phyloP scores from a whole-genome alignment of 2,797 vertebrate genomes.

The Hippoglossus hippoglossus region DNA sequence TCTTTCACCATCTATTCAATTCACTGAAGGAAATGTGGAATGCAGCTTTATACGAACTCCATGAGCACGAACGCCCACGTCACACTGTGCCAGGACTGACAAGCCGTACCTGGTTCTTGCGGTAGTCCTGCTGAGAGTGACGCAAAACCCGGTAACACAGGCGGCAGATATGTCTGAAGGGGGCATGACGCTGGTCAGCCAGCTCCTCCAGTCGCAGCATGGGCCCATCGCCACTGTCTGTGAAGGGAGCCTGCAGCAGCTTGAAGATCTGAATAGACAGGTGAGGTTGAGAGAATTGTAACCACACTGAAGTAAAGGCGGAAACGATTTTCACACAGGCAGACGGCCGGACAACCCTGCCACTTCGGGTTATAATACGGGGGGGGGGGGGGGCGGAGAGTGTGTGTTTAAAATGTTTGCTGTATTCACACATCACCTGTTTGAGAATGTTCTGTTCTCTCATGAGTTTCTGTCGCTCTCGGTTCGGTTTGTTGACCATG shows the following conservation, averaged over 20 bases:
- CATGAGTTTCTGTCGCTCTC: conserved; percentile 98
- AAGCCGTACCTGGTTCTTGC: conserved; percentile 94
- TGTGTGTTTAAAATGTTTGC: background rate
- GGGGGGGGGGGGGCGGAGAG: background rate
- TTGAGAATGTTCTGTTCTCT: conserved; percentile 99
- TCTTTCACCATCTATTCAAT: background rate
- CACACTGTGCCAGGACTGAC: background rate
- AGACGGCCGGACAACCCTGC: background rate
- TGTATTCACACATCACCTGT: conserved; percentile 82
- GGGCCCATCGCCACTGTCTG: conserved; percentile 95
- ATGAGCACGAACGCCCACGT: background rate
- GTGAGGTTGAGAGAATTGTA: conserved; percentile 2
- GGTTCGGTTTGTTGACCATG: conserved; percentile 97
- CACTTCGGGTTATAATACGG: background rate
- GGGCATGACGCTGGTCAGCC: conserved; percentile 96
- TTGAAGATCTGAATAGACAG: conserved; percentile 92
- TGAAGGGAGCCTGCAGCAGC: conserved; percentile 96
- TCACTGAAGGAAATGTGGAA: conserved; percentile 1
- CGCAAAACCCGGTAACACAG: conserved; percentile 96
- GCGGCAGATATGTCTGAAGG: conserved; percentile 97
- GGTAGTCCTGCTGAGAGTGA: conserved; percentile 98
- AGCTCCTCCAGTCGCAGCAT: conserved; percentile 97
- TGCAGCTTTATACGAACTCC: background rate
- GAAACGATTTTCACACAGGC: background rate
- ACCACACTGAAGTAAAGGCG: background rate